Base-by-base conservation (phyloP, 2,113 vertebrate genomes). In the Ceratotherium simum region DNA sequence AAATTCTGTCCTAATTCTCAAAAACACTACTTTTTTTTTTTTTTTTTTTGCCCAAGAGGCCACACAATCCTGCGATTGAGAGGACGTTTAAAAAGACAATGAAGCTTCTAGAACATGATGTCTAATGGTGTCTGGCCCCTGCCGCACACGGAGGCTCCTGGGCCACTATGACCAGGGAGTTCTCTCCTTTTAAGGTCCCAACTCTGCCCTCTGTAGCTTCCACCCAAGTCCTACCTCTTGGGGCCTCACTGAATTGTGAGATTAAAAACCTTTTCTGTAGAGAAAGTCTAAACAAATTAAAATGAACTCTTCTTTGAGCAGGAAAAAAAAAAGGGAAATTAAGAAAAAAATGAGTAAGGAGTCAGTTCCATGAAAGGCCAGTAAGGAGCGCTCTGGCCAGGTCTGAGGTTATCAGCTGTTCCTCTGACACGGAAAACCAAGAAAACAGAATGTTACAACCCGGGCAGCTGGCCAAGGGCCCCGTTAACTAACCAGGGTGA, bases 401-500 rank as follows among this genome's bases (percentile, higher is more conserved):
- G 58, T 1, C 36, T 0, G 3, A 1, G 3, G 39, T 8, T 16
- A 13, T 7, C 33, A 3, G 36, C 54, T 5, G 0, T 2, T 14
- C 12, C 17, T 27, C 84, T 29, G 16, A 39, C 0, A 2, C 1
- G 4, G 29, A 64, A 17, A 48, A 36, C 56, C 2, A 0, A 6
- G 46, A 39, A 4, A 18, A 8, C 25, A 1, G 81, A 33, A 13
- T 1, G 1, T 31, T 14, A 3, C n/a, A 0, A 0, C 36, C 10
- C 0, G 11, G 25, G 48, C 29, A 3, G 48, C 25, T 0, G 23
- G 1, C 4, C 62, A 17, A 1, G 25, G 33, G 20, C 64, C 42
- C 17, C 3, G 0, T 13, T 1, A 0, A 12, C 51, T 27, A 3
- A 0, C 14, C 27, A 2, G 33, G n/a, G 17, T 0, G 2, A 11